Evolutionary conservation across 2,888 invertebrate species (phyloP), one percentile per base, ranked within the genome.

Genomic region (Agriopis leucophaearia): DNA sequence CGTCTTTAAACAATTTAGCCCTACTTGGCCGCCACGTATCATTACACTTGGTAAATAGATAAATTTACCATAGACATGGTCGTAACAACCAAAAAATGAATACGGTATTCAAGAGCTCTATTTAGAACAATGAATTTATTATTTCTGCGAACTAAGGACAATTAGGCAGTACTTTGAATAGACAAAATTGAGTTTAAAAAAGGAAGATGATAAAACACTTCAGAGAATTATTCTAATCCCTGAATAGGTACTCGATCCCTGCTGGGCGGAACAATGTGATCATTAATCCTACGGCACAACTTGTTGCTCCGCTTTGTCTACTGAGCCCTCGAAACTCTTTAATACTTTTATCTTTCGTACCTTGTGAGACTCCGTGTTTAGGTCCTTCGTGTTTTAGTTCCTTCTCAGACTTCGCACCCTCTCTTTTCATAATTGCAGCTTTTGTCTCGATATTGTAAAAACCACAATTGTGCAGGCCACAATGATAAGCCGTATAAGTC

Each of bases 11-110:
- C 77, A 79, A 76, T 76, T 76, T 74, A 72, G 69, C 84, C 82
- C 77, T 81, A 84, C 78, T 83, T 73, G 80, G 78, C 67, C 75
- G 83, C 84, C 81, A 88, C 87, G 86, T 81, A 76, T 82, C 86
- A 87, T 89, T 89, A 83, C 73, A 72, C 81, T 75, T 73, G 76
- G 76, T 82, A 84, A 84, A 81, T 78, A 77, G 74, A 76, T 80
- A 86, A 84, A 84, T 84, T 82, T 79, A 70, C 80, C 81, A 74
- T 81, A 77, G 63, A 69, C 66, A 69, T 67, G 16, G 61, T 60
- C 68, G 71, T 70, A 66, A 62, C 44, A 68, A 62, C 52, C 69
- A 64, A 78, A 73, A 68, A 68, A 54, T 64, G 40, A 45, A 58
- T 56, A 5, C 27, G 45, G 61, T 13, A 50, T 52, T 60, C 58